These are phyloP conservation scores for Pyrrhia umbra DNA, from an alignment of 2,888 invertebrate species.

Conservation along the genomic window DNA sequence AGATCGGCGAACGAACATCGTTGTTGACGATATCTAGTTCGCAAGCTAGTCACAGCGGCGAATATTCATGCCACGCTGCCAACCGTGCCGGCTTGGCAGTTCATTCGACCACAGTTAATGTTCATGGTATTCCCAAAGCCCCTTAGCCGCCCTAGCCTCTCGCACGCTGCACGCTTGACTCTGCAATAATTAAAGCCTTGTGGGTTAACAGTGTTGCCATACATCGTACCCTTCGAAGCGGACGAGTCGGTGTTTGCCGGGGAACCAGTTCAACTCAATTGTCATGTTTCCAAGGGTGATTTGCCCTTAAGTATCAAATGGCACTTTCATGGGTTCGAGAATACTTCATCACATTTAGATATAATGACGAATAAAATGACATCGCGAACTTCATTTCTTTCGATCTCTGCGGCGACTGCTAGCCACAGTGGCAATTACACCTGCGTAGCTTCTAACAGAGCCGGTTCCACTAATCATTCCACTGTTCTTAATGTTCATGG, in stretches of 20 bases:
- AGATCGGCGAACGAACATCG: constrained; percentile 91
- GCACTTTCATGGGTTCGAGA: constrained; percentile 93
- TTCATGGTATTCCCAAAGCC: constrained; percentile 91
- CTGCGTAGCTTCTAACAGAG: constrained; percentile 93
- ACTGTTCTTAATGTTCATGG: constrained; percentile 91
- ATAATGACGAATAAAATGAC: constrained; percentile 92
- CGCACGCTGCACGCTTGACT: constrained; percentile 89
- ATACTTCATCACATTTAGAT: constrained; percentile 90
- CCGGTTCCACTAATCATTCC: constrained; percentile 92
- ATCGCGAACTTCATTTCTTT: constrained; percentile 92
- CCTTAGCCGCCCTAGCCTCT: constrained; percentile 70
- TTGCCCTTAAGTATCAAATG: constrained; percentile 93
- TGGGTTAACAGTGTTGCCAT: constrained; percentile 91
- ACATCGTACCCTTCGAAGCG: constrained; percentile 92
- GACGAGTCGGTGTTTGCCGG: constrained; percentile 93
- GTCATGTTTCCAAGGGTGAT: constrained; percentile 94
- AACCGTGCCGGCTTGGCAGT: constrained; percentile 92
- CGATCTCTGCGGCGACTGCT: constrained; percentile 92
- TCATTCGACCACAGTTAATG: constrained; percentile 91
- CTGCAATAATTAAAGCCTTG: constrained; percentile 84
- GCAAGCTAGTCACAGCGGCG: constrained; percentile 92
- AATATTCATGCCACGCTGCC: constrained; percentile 92
- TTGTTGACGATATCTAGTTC: constrained; percentile 92
- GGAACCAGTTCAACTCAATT: constrained; percentile 92
- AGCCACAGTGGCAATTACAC: constrained; percentile 94